A percentile compares a stretch with the other conserved stretches of the same genome.
phyloP scores from a whole-genome alignment of 53 echinoderm and acorn worm genomes.

The Arbacia lixula region DNA sequence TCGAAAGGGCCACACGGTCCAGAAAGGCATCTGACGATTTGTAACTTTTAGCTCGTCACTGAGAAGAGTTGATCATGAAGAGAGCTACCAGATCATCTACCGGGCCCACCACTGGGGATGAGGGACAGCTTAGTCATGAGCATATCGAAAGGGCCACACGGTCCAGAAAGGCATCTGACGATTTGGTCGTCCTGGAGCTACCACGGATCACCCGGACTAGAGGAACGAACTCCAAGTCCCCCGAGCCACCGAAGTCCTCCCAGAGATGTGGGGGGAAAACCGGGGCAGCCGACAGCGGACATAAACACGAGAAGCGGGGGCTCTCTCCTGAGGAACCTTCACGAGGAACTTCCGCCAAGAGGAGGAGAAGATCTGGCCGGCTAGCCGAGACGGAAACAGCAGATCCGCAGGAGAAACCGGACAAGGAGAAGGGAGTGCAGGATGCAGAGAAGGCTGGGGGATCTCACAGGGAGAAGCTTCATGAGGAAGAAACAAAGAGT shows the following conservation, averaged over 20 bases:
- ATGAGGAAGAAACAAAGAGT: background rate
- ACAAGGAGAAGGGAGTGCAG: background rate
- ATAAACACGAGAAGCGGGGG: constrained; percentile 26
- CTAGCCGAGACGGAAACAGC: constrained; percentile 19
- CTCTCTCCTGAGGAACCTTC: constrained; percentile 4
- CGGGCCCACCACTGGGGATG: background rate
- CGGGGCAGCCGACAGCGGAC: constrained; percentile 4
- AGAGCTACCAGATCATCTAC: constrained; percentile 31
- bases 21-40: constrained; percentile 82
- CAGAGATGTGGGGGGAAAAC: background rate
- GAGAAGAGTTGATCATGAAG: constrained; percentile 34
- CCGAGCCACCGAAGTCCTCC: constrained; percentile 22
- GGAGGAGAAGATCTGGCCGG: constrained; percentile 28
- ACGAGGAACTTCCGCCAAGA: constrained; percentile 7
- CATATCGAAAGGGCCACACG: constrained; percentile 69
- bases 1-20: constrained; percentile 78
- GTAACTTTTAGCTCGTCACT: too few relatives aligned
- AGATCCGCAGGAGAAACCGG: background rate
- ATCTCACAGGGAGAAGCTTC: background rate
- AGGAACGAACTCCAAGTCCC: constrained; percentile 15
- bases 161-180: constrained; percentile 82
- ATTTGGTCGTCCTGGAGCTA: constrained; percentile 72
- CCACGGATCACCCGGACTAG: constrained; percentile 63
- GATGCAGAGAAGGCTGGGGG: constrained; percentile 21
- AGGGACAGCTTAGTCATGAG: background rate